Conservation (phyloP, 2,797 vertebrate species). For the Acestrorhynchus altus region DNA sequence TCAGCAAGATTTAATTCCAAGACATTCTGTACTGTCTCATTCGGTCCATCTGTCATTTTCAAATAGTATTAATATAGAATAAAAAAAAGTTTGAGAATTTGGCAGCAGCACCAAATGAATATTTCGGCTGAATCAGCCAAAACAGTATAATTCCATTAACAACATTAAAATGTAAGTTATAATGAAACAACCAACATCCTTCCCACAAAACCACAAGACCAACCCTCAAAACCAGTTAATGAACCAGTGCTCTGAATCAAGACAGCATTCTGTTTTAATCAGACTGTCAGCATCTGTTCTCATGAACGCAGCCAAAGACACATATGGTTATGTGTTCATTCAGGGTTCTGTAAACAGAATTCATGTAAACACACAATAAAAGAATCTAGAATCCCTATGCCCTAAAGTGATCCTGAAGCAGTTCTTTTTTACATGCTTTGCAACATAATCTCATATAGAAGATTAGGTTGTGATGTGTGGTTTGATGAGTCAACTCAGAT, state of each 20-base stretch:
- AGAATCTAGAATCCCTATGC: neutral
- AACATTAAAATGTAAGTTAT: neutral
- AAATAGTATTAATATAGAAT: no score
- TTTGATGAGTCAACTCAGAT: no score
- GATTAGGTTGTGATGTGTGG: no score
- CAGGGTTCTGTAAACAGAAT: neutral
- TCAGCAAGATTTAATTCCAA: no score
- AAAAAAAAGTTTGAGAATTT: no score
- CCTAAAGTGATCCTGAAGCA: no score
- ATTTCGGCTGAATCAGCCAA: neutral
- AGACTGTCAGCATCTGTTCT: neutral
- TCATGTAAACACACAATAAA: neutral
- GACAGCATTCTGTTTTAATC: neutral
- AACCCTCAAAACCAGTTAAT: neutral
- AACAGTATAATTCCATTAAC: neutral
- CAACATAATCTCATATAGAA: no score
- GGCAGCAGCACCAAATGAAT: neutral
- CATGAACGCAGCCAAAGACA: neutral
- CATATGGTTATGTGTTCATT: neutral
- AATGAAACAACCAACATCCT: neutral
- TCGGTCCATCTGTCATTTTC: no score
- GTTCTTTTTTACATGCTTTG: no score
- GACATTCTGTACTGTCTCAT: no score
- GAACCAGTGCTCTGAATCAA: neutral
- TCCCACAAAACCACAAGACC: neutral